Evolutionary conservation across 2,888 invertebrate genomes (phyloP).

Genomic region (Leptinotarsa juncta): DNA sequence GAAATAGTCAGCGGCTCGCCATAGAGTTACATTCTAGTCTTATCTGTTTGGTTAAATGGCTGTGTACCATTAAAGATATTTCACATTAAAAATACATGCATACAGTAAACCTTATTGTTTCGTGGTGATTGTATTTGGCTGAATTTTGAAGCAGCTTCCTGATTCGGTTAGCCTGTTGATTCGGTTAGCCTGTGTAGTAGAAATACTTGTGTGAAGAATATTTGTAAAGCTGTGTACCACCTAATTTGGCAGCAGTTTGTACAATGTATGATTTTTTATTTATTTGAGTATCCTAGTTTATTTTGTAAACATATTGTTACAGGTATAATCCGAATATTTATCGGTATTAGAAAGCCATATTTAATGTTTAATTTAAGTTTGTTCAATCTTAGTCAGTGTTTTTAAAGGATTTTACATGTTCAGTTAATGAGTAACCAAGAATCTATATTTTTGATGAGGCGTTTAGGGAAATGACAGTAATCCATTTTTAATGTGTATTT

Average conservation of each 20-base stretch:
- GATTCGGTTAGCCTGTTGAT: conserved; percentile 29
- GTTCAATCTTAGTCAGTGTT: conserved; percentile 46
- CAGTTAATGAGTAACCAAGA: conserved; percentile 35
- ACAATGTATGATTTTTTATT: conserved; percentile 44
- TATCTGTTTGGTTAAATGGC: conserved; percentile 62
- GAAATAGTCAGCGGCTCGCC: conserved; percentile 56
- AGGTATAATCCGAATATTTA: conserved; percentile 41
- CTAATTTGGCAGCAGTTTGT: conserved; percentile 43
- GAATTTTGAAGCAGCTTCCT: conserved; percentile 36
- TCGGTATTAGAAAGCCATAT: conserved; percentile 44
- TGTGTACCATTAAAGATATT: conserved; percentile 63
- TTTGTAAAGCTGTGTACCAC: conserved; percentile 31
- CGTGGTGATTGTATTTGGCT: conserved; percentile 27
- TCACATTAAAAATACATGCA: conserved; percentile 44
- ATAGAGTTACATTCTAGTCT: conserved; percentile 61
- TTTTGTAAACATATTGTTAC: conserved; percentile 39
- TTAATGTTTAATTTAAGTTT: conserved; percentile 35
- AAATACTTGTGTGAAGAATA: conserved; percentile 29
- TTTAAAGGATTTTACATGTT: conserved; percentile 25
- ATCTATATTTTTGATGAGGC: conserved; percentile 37
- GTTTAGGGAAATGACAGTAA: conserved; percentile 42
- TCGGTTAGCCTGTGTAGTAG: conserved; percentile 30
- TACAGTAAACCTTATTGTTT: conserved; percentile 34
- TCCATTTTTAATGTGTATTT: conserved; percentile 45
- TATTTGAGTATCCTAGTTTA: conserved; percentile 42